Percentiles rank a stretch among this genome's conserved stretches.
These are phyloP conservation scores for Carlito syrichta DNA, from an alignment of 2,113 vertebrate species.

Conservation along the genomic window DNA sequence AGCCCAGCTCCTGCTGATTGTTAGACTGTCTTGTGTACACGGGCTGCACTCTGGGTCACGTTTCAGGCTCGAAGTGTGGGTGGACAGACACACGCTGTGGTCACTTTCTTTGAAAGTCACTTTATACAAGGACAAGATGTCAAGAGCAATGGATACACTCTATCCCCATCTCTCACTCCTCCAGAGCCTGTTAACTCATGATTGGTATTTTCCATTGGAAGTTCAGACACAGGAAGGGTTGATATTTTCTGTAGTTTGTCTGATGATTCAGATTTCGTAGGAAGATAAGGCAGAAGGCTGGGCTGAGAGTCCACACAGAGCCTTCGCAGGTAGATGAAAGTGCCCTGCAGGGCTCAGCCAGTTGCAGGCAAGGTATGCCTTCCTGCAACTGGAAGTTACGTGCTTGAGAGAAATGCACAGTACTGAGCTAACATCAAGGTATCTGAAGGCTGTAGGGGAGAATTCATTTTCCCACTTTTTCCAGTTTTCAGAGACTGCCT, in stretches of 20 bases:
- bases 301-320: background rate
- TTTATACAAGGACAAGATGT: too few relatives aligned
- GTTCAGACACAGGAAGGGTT: background rate
- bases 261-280: background rate
- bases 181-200: background rate
- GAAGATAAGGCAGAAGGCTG: background rate
- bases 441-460: background rate
- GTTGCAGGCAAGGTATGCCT: background rate
- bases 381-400: background rate
- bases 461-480: background rate
- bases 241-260: background rate
- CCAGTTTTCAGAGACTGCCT: background rate
- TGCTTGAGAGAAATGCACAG: background rate
- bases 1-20: background rate
- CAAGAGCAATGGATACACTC: background rate
- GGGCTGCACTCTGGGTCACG: background rate
- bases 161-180: background rate
- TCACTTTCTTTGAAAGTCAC: background rate
- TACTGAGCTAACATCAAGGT: background rate
- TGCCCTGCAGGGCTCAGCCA: background rate
- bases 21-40: fast-evolving
- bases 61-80: background rate
- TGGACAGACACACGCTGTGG: background rate
- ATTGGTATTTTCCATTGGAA: background rate
- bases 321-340: too few relatives aligned